Base-by-base conservation (phyloP, 2,113 vertebrate species). In the Melanotaenia duboulayi region DNA sequence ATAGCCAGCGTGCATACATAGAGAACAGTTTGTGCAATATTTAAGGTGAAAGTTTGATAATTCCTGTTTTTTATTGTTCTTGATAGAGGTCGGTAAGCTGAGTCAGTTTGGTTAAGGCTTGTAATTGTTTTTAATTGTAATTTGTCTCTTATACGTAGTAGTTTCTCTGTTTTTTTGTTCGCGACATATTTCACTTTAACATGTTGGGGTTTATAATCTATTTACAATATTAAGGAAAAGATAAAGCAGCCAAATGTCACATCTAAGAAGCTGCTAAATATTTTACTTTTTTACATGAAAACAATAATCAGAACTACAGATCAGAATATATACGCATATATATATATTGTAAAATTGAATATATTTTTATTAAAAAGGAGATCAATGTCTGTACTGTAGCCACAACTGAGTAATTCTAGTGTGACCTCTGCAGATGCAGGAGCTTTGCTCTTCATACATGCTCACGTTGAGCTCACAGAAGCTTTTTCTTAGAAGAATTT, bases 401-500 rank as follows among this genome's bases (percentile, higher is more conserved):
- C 28, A 51, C 17, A 60, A 70, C 0, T 12, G 42, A 58, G 19
- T 16, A 11, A 55, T 40, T 62, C 35, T 24, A 35, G 65, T 35
- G 55, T 54, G 66, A 79, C 79, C 79, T 71, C 28, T 19, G 35
- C 19, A 50, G 35, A 44, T 19, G 50, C 7, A 19, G n/a, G 20
- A 22, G 51, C 65, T 40, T 17, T 11, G 25, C 65, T 40, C 70
- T n/a, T 71, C 35, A 11, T 23, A 25, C 11, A 24, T 9, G 20
- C 4, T 74, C 65, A 22, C 17, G 1, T 4, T 19, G 57, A 57
- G 61, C 25, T 40, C 71, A 25, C 56, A 65, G 61, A 49, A 71
- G 67, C 76, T 83, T 46, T 28, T 55, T 69, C 61, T 64, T 58
- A 46, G 22, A 39, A 28, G 67, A 60, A 62, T 72, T 49, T 63